Percentiles rank a stretch among this genome's conserved stretches.
Conservation (phyloP, 2,888 invertebrate species). For the Chaitophorus viminalis region DNA sequence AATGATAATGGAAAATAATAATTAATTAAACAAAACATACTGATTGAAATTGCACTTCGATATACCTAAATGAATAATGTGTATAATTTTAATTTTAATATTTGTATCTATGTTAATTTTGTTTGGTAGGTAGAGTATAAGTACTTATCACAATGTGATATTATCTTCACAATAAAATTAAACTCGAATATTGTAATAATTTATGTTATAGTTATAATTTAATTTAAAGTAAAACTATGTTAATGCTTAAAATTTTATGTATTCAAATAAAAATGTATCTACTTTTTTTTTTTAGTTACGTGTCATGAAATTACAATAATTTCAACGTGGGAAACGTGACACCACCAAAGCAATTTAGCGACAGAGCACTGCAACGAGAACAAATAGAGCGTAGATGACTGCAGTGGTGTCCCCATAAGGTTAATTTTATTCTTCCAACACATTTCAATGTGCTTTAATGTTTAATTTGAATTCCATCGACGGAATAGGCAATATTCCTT, state of each 20-base stretch:
- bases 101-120: no score
- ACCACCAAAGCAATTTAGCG: not conserved
- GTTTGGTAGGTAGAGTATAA: no score
- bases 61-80: no score
- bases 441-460: not conserved
- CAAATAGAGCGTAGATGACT: not conserved
- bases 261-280: not conserved
- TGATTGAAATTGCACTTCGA: no score
- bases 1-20: no score
- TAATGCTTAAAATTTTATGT: not conserved
- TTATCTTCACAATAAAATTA: no score
- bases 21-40: no score
- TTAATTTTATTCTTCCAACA: not conserved
- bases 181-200: no score
- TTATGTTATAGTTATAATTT: no score
- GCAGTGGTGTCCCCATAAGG: not conserved
- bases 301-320: not conserved
- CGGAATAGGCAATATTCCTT: no score
- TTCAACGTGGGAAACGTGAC: not conserved
- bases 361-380: not conserved
- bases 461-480: not conserved
- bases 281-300: not conserved
- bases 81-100: no score
- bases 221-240: not conserved
- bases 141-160: no score